Evolutionary conservation across 2,797 vertebrate genomes (phyloP), one percentile per base, ranked within the genome.

Genomic region (Cichlasoma orientale): DNA sequence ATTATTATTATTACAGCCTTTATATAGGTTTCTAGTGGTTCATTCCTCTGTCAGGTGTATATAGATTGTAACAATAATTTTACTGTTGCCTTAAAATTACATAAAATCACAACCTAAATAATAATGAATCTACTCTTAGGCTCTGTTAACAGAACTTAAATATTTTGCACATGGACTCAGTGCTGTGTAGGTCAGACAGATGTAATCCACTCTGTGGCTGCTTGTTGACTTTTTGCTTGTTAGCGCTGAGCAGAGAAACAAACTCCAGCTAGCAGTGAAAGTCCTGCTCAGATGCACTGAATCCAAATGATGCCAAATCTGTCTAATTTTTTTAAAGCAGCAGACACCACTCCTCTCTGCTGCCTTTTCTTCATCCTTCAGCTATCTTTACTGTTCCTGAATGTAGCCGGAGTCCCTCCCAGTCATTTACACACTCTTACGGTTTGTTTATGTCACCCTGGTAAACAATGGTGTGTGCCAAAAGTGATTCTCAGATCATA

Each of bases 161-260:
- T 44, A 18, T 9, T 27, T 25, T 25, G 0, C 2, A 25, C 14
- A 18, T 10, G 36, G 21, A 25, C 36, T 63, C 21, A 25, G 21
- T 44, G 2, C 44, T 63, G 41, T 63, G 23, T 25, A 27, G 38
- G 38, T 66, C 38, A 66, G 0, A 44, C 11, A 19, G 59, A 11
- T 66, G n/a, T 27, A 44, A 47, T 7, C 21, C 38, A 41, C 59
- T 63, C 25, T 41, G 1, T 36, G 0, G 0, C 21, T 0, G 0
- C 41, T 63, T 44, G 59, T 61, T 63, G 36, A 25, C 36, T 41
- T 63, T 3, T 10, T 41, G 16, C 36, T 61, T 44, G 14, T 66
- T 27, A 41, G 38, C 1, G 0, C 25, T 66, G 14, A 47, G 59
- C 16, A 44, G 59, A 18, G 38, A 47, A 27, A 47, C 25, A 66